Percentiles rank a stretch among this genome's conserved stretches.
Conservation (phyloP, 2,797 vertebrate species). For the Pangasius krempfi region DNA sequence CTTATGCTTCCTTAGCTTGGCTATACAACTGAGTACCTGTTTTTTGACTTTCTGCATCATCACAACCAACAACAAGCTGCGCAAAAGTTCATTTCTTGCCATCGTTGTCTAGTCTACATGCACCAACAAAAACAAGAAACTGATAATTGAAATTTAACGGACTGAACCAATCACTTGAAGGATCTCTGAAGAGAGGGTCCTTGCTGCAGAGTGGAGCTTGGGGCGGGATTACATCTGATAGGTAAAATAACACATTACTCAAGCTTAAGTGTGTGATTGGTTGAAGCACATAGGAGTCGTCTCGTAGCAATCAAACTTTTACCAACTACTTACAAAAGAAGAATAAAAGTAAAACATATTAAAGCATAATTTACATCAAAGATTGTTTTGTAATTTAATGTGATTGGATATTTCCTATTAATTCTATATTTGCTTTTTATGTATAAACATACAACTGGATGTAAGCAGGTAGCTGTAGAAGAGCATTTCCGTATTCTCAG, state of each 20-base stretch:
- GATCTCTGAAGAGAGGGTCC: not conserved
- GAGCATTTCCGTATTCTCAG: not conserved
- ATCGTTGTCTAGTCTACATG: constrained; percentile 2
- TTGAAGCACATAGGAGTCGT: not conserved
- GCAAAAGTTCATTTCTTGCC: not conserved
- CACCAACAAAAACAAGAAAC: not conserved
- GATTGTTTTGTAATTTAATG: not conserved
- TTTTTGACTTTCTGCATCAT: not conserved
- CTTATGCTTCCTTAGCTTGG: not conserved
- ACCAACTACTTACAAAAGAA: not conserved
- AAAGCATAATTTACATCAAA: not conserved
- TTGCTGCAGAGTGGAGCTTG: not conserved
- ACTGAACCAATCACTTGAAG: not conserved
- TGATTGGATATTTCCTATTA: not conserved
- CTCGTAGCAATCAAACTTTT: not conserved
- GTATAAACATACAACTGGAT: not conserved
- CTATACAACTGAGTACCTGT: not conserved
- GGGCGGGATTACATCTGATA: too few relatives aligned
- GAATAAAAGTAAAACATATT: not conserved
- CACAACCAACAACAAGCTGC: not conserved
- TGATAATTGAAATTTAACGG: not conserved
- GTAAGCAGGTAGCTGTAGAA: not conserved
- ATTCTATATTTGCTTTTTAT: not conserved
- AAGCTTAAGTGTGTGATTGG: not conserved
- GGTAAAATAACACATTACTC: not conserved